Percentiles rank a stretch among this genome's conserved stretches.
phyloP scores from a whole-genome alignment of 2,888 invertebrate genomes.

The Maniola hyperantus region DNA sequence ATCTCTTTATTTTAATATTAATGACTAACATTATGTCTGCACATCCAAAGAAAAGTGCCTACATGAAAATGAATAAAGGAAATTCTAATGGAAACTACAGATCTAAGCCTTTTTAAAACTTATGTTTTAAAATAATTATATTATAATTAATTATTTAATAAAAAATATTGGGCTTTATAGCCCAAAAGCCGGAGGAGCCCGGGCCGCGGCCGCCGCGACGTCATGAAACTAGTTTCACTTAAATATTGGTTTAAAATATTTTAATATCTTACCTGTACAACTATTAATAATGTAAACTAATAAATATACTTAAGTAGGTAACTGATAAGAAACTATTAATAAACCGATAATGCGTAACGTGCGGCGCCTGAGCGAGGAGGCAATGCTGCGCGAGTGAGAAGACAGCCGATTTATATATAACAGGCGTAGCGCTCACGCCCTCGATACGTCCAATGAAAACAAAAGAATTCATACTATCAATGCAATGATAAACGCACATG shows the following conservation, averaged over 20 bases:
- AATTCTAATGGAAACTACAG: too few species aligned
- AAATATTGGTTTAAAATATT: too few species aligned
- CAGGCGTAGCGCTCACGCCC: conserved; percentile 70
- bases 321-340: conserved; percentile 28
- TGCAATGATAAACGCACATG: conserved; percentile 54
- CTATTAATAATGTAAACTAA: conserved; percentile 33
- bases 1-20: too few species aligned
- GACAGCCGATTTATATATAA: conserved; percentile 54
- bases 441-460: conserved; percentile 69
- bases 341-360: conserved; percentile 48
- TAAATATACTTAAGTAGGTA: conserved; percentile 25
- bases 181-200: too few species aligned
- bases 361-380: conserved; percentile 52
- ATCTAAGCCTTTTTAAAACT: too few species aligned
- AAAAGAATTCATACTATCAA: conserved; percentile 47
- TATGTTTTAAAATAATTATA: too few species aligned
- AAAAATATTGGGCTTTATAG: too few species aligned
- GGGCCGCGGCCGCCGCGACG: too few species aligned
- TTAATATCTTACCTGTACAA: conserved; percentile 13
- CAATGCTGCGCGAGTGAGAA: conserved; percentile 50
- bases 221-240: too few species aligned
- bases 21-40: too few species aligned
- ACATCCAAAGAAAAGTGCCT: too few species aligned
- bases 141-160: background rate
- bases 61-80: too few species aligned